Evolutionary conservation across 2,797 vertebrate species (phyloP).

Genomic region (Bufotes viridis): DNA sequence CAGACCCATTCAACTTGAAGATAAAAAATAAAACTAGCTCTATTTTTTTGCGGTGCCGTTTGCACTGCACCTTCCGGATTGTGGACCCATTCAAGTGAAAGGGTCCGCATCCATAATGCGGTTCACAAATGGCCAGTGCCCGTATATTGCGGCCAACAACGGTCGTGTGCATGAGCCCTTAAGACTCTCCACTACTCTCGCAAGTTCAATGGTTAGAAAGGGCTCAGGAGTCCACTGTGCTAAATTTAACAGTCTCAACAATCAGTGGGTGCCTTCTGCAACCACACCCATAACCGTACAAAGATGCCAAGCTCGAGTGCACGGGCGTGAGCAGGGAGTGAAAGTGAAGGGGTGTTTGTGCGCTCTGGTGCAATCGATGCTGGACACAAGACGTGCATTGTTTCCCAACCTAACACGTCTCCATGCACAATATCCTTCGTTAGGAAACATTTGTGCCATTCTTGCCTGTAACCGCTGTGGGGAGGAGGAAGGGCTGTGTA

Average conservation of each 20-base stretch:
- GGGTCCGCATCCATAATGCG: no score
- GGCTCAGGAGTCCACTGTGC: background rate
- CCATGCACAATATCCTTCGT: conserved; percentile 46
- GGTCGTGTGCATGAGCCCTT: background rate
- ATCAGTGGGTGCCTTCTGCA: conserved; percentile 12
- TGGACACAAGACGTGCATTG: conserved; percentile 28
- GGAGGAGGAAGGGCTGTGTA: conserved; percentile 43
- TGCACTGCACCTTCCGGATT: no score
- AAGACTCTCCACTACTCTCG: background rate
- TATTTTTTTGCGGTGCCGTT: no score
- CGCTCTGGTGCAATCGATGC: conserved; percentile 14
- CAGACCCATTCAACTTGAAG: no score
- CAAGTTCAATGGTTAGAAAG: background rate
- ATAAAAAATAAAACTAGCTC: no score
- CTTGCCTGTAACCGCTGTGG: conserved; percentile 35
- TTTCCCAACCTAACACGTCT: conserved; percentile 32
- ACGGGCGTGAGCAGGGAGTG: background rate
- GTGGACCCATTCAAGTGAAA: no score
- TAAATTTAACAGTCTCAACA: conserved; percentile 32
- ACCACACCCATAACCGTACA: conserved; percentile 31
- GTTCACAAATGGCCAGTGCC: no score
- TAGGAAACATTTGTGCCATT: conserved; percentile 47
- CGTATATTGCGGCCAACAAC: no score
- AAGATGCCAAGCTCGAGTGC: background rate
- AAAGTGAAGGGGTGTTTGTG: background rate